Conservation (phyloP, 2,113 vertebrate genomes). For the Apistogramma diplotaenia region DNA sequence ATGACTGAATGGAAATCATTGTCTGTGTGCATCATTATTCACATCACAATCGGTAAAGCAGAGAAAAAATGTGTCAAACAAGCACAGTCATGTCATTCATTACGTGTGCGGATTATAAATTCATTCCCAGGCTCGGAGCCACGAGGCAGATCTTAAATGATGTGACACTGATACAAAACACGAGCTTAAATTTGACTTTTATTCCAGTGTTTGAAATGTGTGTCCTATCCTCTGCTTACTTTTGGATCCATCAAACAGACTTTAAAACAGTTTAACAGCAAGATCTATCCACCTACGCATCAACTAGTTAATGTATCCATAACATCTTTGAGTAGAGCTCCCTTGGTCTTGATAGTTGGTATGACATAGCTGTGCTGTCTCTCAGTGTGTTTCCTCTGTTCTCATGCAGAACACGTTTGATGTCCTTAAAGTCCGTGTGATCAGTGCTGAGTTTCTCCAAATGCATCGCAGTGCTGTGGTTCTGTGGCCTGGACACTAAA, state of each 20-base stretch:
- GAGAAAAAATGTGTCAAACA: constrained; percentile 14
- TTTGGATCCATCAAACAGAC: constrained; percentile 27
- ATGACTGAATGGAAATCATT: constrained; percentile 21
- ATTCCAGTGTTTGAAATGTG: constrained; percentile 41
- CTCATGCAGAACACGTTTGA: not conserved
- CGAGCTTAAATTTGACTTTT: not conserved
- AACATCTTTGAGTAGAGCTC: constrained; percentile 26
- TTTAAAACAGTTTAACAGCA: not conserved
- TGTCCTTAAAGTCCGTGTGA: constrained; percentile 23
- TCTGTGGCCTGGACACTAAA: constrained; percentile 33
- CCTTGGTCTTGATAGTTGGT: constrained; percentile 52
- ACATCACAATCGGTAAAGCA: constrained; percentile 7
- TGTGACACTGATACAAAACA: not conserved
- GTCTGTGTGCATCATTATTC: constrained; percentile 13
- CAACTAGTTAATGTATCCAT: constrained; percentile 14
- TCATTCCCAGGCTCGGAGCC: not conserved
- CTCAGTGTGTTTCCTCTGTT: constrained; percentile 35
- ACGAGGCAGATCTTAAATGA: not conserved
- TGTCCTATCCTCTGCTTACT: constrained; percentile 28
- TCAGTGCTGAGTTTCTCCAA: constrained; percentile 12
- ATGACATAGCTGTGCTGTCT: constrained; percentile 49
- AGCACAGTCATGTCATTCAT: constrained; percentile 39
- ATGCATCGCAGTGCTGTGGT: constrained; percentile 7
- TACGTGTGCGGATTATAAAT: not conserved
- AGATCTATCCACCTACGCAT: constrained; percentile 2